Base-by-base conservation (phyloP, 2,888 invertebrate genomes). In the Tipula helvola region DNA sequence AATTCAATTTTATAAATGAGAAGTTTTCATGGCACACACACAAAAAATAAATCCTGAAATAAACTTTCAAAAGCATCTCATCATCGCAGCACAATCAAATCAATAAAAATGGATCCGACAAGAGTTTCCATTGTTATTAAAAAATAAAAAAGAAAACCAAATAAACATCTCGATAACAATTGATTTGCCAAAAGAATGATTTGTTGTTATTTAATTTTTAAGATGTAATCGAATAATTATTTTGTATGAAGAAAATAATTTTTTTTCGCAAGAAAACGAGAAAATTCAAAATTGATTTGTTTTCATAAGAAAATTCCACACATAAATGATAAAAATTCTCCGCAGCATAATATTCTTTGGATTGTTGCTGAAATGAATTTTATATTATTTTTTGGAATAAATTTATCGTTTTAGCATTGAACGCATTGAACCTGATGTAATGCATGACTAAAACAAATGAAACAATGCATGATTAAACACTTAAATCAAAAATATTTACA, bases 141-240 rank as follows among this genome's bases (percentile, higher is more conserved):
- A 71, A 71, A 12, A 52, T 16, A 52, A n/a, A 52, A 16, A 71
- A 8, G 8, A 71, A 71, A 71, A 71, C 10, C 71, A 71, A 71
- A 71, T 71, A 71, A 71, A 71, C 28, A 71, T 71, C 28, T 71
- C 71, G 71, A 71, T 71, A 28, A 18, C 71, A 71, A 71, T 71
- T 71, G 71, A 28, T 71, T 71, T 71, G 28, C 71, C 71, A 71
- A 71, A 71, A 28, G 71, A 71, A 71, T 71, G 71, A 71, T 71
- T 71, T 71, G 71, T 71, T 71, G 71, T 71, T 71, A 71, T 71
- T 71, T 71, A 71, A 71, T 71, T 71, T 71, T 71, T 71, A 71
- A 18, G 71, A 71, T 71, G 71, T 71, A 71, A 71, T 71, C 71
- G 71, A 71, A 71, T 71, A 71, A 71, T 71, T 71, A 71, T 71